Percentiles rank a stretch among this genome's conserved stretches.
Conservation (phyloP, 2,797 vertebrate species). For the Psittacula echo region DNA sequence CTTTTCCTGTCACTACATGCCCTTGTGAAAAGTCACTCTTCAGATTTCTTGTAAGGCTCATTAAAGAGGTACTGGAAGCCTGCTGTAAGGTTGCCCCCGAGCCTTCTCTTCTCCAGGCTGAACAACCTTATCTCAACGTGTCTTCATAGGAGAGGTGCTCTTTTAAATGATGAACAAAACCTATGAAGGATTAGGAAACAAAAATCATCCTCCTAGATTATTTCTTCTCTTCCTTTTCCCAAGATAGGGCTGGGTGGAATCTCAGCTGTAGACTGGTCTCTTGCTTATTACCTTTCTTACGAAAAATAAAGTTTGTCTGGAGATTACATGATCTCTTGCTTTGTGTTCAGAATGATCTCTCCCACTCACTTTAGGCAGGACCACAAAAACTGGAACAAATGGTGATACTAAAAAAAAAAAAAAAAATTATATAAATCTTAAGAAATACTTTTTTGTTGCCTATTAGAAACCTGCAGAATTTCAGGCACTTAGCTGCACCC, state of each 20-base stretch:
- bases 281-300: background rate
- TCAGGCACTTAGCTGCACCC: background rate
- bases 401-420: background rate
- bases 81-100: background rate
- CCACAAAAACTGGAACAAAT: background rate
- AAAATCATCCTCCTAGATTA: background rate
- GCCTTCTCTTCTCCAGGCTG: background rate
- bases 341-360: background rate
- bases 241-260: fast-evolving
- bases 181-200: background rate
- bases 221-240: background rate
- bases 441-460: background rate
- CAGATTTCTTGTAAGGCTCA: background rate
- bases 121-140: background rate
- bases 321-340: background rate
- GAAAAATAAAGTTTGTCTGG: background rate
- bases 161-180: background rate
- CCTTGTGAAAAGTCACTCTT: background rate
- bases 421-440: background rate
- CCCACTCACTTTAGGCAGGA: background rate
- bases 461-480: background rate
- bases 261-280: background rate
- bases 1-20: too few relatives aligned
- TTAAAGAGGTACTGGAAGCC: background rate
- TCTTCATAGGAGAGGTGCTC: background rate